Conservation (phyloP, 1,140 invertebrate genomes). For the Heterodera schachtii region DNA sequence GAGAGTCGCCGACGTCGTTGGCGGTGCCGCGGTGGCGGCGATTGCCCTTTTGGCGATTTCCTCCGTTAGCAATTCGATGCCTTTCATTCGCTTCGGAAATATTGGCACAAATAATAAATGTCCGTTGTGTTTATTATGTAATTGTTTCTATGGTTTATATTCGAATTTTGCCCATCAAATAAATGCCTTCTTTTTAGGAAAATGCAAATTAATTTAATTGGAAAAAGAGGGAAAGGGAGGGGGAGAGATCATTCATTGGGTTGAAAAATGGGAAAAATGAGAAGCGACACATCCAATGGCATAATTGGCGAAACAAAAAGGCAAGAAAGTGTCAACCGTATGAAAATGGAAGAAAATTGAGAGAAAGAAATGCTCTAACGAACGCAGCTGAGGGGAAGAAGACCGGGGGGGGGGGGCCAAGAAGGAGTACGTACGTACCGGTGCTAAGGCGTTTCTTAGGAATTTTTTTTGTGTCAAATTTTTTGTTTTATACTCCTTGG, state of each 20-base stretch:
- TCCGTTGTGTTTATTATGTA: background rate
- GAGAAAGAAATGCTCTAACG: no score
- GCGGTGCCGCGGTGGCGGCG: background rate
- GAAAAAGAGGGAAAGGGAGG: background rate
- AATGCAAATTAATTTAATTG: constrained; percentile 6
- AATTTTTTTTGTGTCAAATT: no score
- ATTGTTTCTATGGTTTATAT: background rate
- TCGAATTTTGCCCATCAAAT: background rate
- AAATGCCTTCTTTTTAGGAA: background rate
- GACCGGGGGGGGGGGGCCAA: no score
- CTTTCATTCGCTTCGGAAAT: background rate
- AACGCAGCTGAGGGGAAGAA: no score
- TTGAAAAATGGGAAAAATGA: background rate
- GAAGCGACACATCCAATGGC: background rate
- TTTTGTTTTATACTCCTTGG: no score
- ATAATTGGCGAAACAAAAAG: constrained; percentile 17
- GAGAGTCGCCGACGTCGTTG: background rate
- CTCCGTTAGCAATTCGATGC: background rate
- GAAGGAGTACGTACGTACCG: no score
- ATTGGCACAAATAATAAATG: background rate
- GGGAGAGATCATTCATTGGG: background rate
- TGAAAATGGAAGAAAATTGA: background rate
- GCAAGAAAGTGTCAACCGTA: background rate
- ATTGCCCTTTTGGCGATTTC: background rate
- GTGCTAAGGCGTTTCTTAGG: no score